Percentiles rank a stretch among this genome's conserved stretches.
phyloP scores from a whole-genome alignment of 2,113 vertebrate species.

The Neoarius graeffei region DNA sequence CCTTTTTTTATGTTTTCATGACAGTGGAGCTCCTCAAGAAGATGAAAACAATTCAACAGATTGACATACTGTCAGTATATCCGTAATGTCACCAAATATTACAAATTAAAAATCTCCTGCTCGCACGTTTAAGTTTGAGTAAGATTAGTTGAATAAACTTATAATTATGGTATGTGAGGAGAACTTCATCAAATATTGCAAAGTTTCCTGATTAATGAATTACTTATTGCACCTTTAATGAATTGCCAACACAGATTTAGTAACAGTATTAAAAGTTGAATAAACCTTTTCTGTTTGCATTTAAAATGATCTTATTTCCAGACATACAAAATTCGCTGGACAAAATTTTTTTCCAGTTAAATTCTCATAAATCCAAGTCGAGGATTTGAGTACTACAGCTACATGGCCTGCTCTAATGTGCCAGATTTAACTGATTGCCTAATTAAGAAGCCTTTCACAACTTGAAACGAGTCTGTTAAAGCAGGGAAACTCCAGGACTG shows the following conservation, averaged over 20 bases:
- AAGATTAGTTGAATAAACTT: background rate
- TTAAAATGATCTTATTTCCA: background rate
- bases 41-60: too few relatives aligned
- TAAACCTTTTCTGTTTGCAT: background rate
- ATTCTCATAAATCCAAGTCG: background rate
- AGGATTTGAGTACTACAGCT: background rate
- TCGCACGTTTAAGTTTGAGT: background rate
- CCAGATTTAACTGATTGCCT: background rate
- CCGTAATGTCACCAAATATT: background rate
- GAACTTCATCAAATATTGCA: background rate
- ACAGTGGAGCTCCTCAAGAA: too few relatives aligned
- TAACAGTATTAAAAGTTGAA: background rate
- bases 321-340: background rate
- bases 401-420: background rate
- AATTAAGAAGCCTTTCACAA: background rate
- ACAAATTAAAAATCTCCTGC: background rate
- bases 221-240: background rate
- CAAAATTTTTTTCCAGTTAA: background rate
- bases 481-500: constrained; percentile 49
- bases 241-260: background rate
- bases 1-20: too few relatives aligned
- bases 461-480: background rate
- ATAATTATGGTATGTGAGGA: background rate
- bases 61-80: background rate
- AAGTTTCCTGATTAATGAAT: background rate